Conservation (phyloP, 2,888 invertebrate species). For the Spodoptera picta region DNA sequence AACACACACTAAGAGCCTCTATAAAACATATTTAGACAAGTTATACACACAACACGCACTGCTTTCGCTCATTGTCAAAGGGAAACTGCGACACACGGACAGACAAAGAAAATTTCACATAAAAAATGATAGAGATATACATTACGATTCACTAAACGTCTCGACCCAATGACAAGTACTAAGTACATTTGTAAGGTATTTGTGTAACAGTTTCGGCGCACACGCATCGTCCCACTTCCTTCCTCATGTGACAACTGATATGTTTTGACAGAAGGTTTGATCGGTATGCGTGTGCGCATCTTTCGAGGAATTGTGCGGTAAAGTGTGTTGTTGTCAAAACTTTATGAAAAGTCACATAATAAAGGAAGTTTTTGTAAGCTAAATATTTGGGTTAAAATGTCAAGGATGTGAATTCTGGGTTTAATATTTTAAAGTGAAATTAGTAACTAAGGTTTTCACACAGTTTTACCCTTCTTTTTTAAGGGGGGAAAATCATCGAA, state of each 20-base stretch:
- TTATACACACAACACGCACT: constrained; percentile 1
- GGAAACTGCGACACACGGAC: constrained; percentile 31
- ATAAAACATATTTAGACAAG: constrained; percentile 1
- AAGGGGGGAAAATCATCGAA: too few relatives aligned
- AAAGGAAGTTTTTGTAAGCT: too few relatives aligned
- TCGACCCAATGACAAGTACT: constrained; percentile 40
- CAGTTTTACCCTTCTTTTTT: too few relatives aligned
- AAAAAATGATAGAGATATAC: constrained; percentile 40
- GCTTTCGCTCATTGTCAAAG: constrained; percentile 31
- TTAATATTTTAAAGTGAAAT: too few relatives aligned
- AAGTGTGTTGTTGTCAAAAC: too few relatives aligned
- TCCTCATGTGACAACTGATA: constrained; percentile 33
- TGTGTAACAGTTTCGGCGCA: constrained; percentile 40
- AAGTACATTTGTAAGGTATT: constrained; percentile 33
- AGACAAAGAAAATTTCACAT: constrained; percentile 21
- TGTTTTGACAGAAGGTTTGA: constrained; percentile 27
- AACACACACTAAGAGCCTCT: not conserved
- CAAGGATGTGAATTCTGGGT: too few relatives aligned
- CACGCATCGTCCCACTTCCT: constrained; percentile 49
- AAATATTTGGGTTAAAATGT: too few relatives aligned
- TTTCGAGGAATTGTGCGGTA: too few relatives aligned
- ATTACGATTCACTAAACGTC: constrained; percentile 39
- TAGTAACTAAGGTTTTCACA: too few relatives aligned
- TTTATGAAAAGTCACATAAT: too few relatives aligned
- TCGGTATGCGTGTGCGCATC: constrained; percentile 3